A percentile compares a stretch with the other conserved stretches of the same genome.
phyloP scores from a whole-genome alignment of 2,113 vertebrate species.

The Tupaia tana region DNA sequence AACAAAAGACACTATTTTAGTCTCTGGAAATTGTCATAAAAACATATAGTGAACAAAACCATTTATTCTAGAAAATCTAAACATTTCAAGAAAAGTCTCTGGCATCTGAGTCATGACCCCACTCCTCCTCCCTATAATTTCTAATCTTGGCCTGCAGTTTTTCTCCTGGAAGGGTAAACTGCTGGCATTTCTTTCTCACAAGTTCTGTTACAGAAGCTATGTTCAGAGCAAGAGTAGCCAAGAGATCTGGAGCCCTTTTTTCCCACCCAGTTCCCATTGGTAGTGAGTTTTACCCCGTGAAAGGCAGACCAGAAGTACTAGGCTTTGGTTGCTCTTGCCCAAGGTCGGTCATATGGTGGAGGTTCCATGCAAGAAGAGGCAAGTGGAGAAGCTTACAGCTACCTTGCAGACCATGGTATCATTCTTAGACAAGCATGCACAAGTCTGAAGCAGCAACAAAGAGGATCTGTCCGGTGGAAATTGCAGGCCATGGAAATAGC shows the following conservation, averaged over 20 bases:
- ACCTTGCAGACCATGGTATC: neutral
- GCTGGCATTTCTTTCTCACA: neutral
- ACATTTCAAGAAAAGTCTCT: conserved; percentile 1
- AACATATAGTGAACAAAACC: conserved; percentile 28
- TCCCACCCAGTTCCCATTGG: neutral
- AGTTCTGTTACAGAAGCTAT: neutral
- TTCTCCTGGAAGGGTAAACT: neutral
- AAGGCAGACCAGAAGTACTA: neutral
- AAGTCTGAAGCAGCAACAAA: neutral
- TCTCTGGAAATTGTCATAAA: conserved; percentile 42
- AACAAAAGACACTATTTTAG: neutral
- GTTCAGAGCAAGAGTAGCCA: neutral
- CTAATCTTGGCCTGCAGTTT: neutral
- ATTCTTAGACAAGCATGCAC: neutral
- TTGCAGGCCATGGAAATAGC: neutral
- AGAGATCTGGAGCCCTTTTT: neutral
- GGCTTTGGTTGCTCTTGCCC: neutral
- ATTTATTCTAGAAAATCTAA: conserved; percentile 30
- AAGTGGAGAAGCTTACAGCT: neutral
- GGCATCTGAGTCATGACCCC: neutral
- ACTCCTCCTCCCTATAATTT: neutral
- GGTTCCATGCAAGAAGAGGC: neutral
- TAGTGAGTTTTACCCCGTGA: neutral
- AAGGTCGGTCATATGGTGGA: neutral
- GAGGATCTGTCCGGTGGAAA: neutral